Evolutionary conservation across 23 tunicate species (phyloP).

Genomic region (Styela clava): DNA sequence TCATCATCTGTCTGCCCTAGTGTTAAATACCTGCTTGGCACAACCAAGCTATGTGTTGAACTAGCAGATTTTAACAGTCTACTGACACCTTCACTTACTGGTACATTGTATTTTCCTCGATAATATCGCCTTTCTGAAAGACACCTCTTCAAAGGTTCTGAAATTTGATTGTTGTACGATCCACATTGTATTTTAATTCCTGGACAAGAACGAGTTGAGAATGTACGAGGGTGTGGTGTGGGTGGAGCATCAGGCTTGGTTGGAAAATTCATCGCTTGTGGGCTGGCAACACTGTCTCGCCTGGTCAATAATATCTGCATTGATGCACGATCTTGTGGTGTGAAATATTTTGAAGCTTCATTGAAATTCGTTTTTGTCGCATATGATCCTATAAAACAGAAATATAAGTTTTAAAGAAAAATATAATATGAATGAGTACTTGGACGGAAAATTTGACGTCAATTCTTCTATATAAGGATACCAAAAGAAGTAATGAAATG

Average conservation of each 20-base stretch:
- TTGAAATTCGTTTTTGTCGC: background rate
- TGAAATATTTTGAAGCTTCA: conserved; percentile 26
- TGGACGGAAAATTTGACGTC: background rate
- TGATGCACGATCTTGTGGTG: conserved; percentile 26
- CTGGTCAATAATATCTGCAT: conserved; percentile 24
- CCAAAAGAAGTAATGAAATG: too few species aligned
- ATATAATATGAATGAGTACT: background rate
- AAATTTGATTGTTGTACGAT: background rate
- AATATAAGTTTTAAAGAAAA: too few species aligned
- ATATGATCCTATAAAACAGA: background rate
- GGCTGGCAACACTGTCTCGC: background rate
- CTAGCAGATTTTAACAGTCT: conserved; percentile 17
- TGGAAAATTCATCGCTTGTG: background rate
- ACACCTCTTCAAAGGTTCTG: conserved; percentile 1
- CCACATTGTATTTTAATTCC: background rate
- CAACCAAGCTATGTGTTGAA: conserved; percentile 4
- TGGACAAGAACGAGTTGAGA: conserved; percentile 23
- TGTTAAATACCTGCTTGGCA: conserved; percentile 20
- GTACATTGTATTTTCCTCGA: conserved; percentile 18
- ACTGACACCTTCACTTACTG: conserved; percentile 19
- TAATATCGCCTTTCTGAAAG: conserved; percentile 12
- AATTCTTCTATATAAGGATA: background rate
- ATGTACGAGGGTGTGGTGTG: background rate
- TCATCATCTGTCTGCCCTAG: background rate
- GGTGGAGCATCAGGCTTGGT: background rate